Percentiles rank a stretch among this genome's conserved stretches.
Evolutionary conservation across 2,113 vertebrate genomes (phyloP).

Genomic region (Rhinolophus sinicus): DNA sequence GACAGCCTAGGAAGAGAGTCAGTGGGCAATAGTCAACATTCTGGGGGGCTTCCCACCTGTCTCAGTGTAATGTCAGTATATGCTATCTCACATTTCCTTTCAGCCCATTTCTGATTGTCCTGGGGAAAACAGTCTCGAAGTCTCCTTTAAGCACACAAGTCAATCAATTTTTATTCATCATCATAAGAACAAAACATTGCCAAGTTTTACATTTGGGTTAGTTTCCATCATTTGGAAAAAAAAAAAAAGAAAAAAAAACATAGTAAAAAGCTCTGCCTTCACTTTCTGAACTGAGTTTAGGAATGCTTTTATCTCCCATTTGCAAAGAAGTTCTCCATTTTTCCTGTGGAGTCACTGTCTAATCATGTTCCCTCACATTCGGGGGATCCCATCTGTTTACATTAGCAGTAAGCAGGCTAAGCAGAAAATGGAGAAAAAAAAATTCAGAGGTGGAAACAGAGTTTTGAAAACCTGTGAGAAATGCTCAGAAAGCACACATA

Average conservation of each 20-base stretch:
- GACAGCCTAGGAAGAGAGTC: not conserved
- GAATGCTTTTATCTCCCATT: not conserved
- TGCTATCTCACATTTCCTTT: not conserved
- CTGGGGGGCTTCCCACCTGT: not conserved
- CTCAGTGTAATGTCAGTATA: not conserved
- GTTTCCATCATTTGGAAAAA: not conserved
- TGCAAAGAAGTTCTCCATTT: not conserved
- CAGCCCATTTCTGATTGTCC: not conserved
- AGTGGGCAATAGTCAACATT: not conserved
- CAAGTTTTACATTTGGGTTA: constrained; percentile 34
- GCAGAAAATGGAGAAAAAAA: not conserved
- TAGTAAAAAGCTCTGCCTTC: not conserved
- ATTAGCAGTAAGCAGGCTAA: not conserved
- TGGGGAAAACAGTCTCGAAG: not conserved
- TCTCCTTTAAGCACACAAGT: not conserved
- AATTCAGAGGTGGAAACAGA: constrained; percentile 20
- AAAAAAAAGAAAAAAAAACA: not conserved
- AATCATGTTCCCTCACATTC: not conserved
- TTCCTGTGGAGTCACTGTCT: not conserved
- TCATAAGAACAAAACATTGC: not conserved
- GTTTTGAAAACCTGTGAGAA: constrained; percentile 12
- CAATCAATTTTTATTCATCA: not conserved
- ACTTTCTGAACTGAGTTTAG: not conserved
- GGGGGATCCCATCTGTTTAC: constrained; percentile 38
- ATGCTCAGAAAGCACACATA: not conserved